Evolutionary conservation across 1,140 invertebrate species (phyloP).

Genomic region (Conopomorpha cramerella): DNA sequence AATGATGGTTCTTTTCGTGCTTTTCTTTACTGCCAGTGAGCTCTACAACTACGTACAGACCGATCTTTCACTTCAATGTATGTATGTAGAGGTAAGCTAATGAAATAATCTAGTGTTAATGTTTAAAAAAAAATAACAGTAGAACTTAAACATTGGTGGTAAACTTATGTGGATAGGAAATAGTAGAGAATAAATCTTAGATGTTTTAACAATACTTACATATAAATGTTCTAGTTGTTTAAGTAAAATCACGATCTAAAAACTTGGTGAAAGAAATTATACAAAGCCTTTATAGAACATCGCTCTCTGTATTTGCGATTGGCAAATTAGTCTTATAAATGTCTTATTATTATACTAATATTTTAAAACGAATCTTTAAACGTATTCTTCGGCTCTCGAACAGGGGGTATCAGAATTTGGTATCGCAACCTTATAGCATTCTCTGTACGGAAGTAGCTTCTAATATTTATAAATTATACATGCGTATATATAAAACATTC

Average conservation of each 20-base stretch:
- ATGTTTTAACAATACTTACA: conserved; percentile 43
- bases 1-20: conserved; percentile 16
- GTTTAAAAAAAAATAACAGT: conserved; percentile 28
- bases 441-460: conserved; percentile 53
- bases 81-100: conserved; percentile 58
- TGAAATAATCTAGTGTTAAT: no score
- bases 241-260: conserved; percentile 41
- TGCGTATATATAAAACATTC: conserved; percentile 24
- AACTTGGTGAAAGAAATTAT: conserved; percentile 58
- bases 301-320: conserved; percentile 55
- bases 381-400: conserved; percentile 41
- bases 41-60: conserved; percentile 24
- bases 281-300: conserved; percentile 47
- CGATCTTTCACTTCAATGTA: conserved; percentile 43
- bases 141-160: conserved; percentile 50
- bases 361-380: conserved; percentile 44
- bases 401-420: conserved; percentile 44
- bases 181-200: conserved; percentile 44
- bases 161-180: conserved; percentile 57
- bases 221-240: conserved; percentile 48
- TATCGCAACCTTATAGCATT: conserved; percentile 50
- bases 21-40: conserved; percentile 20
- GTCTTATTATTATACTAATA: conserved; percentile 34
- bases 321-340: conserved; percentile 48
- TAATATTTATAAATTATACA: conserved; percentile 9